phyloP scores from a whole-genome alignment of 2,888 invertebrate genomes.

The Megastigmus dorsalis region DNA sequence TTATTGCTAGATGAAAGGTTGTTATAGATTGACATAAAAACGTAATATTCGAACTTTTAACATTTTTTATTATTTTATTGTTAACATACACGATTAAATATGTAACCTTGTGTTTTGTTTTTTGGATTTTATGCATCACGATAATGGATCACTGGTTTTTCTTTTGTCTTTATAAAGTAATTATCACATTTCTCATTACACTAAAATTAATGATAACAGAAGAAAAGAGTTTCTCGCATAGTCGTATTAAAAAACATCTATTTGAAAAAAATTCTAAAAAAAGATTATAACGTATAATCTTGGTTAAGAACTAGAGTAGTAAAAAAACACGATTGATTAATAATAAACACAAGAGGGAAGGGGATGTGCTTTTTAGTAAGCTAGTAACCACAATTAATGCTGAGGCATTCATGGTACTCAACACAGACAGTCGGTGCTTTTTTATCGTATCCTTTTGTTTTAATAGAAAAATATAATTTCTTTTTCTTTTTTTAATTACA shows the following conservation, averaged over 20 bases:
- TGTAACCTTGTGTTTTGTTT: slow-evolving; percentile 41
- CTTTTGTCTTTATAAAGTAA: slow-evolving; percentile 50
- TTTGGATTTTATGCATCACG: slow-evolving; percentile 55
- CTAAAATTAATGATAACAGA: slow-evolving; percentile 43
- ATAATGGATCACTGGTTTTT: slow-evolving; percentile 45
- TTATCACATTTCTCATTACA: slow-evolving; percentile 54
- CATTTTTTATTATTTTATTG: slow-evolving; percentile 40
- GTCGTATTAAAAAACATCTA: slow-evolving; percentile 15
- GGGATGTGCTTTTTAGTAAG: slow-evolving; percentile 25
- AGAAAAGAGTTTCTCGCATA: background rate
- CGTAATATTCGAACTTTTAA: slow-evolving; percentile 36
- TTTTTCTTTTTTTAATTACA: too few species aligned
- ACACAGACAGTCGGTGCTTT: slow-evolving; percentile 35
- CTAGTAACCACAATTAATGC: slow-evolving; percentile 25
- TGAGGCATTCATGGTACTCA: slow-evolving; percentile 34
- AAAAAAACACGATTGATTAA: slow-evolving; percentile 25
- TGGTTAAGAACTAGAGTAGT: slow-evolving; percentile 30
- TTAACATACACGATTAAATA: slow-evolving; percentile 48
- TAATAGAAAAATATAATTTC: slow-evolving; percentile 59
- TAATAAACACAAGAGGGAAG: too few species aligned
- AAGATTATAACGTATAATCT: slow-evolving; percentile 35
- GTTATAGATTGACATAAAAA: too few species aligned
- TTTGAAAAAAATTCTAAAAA: slow-evolving; percentile 48
- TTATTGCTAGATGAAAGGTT: too few species aligned
- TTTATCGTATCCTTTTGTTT: slow-evolving; percentile 23